Conservation (phyloP, 2,113 vertebrate species). For the Melanostigma gelatinosum region DNA sequence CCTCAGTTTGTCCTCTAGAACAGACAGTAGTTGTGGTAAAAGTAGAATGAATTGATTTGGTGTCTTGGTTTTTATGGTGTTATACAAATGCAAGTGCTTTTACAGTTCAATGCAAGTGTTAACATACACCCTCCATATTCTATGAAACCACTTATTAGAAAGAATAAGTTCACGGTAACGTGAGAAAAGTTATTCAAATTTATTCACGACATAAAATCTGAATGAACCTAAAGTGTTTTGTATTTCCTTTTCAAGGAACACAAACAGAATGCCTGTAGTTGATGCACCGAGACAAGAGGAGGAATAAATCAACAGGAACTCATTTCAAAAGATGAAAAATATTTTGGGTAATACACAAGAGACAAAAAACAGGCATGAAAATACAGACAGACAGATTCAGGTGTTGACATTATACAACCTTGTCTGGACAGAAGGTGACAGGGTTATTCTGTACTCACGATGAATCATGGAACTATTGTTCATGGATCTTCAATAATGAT, state of each 20-base stretch:
- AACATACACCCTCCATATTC: conserved; percentile 9
- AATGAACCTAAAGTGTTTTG: conserved; percentile 42
- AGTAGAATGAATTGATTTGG: not conserved
- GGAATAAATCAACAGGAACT: conserved; percentile 36
- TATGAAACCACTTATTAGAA: conserved; percentile 44
- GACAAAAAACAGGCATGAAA: conserved; percentile 5
- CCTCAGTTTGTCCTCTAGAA: not conserved
- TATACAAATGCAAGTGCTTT: conserved; percentile 8
- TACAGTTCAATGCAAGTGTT: conserved; percentile 23
- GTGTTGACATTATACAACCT: not conserved
- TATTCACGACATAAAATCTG: conserved; percentile 20
- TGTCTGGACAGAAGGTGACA: conserved; percentile 11
- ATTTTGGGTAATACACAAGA: conserved; percentile 16
- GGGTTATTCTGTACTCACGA: not conserved
- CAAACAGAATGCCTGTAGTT: conserved; percentile 20
- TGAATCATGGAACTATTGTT: not conserved
- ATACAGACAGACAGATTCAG: not conserved
- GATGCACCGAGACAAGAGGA: conserved; percentile 18
- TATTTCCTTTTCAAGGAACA: conserved; percentile 39
- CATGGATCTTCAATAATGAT: not conserved
- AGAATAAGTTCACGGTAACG: conserved; percentile 31
- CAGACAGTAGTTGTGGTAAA: not conserved
- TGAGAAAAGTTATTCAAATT: too few species aligned
- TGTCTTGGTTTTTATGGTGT: conserved; percentile 3
- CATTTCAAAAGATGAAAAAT: conserved; percentile 23